These are phyloP conservation scores for Aptenodytes forsteri DNA, from an alignment of 2,113 vertebrate genomes.

Conservation along the genomic window DNA sequence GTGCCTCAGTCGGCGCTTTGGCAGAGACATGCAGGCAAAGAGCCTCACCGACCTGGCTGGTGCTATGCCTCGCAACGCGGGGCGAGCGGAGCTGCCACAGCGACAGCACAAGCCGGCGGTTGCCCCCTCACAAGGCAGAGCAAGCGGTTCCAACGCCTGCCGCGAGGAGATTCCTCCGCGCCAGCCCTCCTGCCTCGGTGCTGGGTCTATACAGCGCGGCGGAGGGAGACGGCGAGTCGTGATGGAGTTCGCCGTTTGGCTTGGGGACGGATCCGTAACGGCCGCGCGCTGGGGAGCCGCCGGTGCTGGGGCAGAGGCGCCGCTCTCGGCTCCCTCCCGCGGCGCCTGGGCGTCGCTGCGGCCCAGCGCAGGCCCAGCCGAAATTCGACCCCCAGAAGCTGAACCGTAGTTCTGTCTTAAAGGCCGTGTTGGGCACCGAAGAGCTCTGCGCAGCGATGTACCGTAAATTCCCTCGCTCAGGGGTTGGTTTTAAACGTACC, in stretches of 20 bases:
- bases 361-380: no score
- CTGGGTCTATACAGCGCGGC: not conserved
- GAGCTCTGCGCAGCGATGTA: not conserved
- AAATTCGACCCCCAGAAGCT: accelerated
- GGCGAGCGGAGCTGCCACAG: no score
- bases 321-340: no score
- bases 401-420: accelerated
- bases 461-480: no score
- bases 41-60: not conserved
- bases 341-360: not conserved
- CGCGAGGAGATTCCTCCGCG: accelerated
- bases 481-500: accelerated
- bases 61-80: accelerated
- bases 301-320: not conserved
- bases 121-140: accelerated
- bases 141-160: accelerated
- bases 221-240: not conserved
- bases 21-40: accelerated
- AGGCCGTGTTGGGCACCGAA: accelerated
- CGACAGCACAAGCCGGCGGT: accelerated
- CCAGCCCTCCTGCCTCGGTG: accelerated
- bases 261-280: accelerated
- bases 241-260: not conserved
- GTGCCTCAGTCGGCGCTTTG: not conserved
- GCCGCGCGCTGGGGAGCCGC: not conserved